phyloP scores from a whole-genome alignment of 2,113 vertebrate species.

The Greenwoodochromis staneri region DNA sequence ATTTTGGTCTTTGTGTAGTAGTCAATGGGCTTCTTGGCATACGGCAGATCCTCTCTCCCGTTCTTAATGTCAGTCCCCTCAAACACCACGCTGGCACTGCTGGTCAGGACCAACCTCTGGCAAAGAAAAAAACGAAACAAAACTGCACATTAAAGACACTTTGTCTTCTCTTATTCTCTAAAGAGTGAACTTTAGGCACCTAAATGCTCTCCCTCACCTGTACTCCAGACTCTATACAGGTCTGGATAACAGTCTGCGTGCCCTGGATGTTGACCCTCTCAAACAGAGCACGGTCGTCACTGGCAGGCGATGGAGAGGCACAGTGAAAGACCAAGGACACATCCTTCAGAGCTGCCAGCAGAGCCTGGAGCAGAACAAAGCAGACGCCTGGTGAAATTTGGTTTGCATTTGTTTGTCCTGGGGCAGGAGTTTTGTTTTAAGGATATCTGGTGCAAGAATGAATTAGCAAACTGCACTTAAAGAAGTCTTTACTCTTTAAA shows the following conservation, averaged over 20 bases:
- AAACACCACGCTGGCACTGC: conserved; percentile 94
- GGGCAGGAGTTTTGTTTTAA: background rate
- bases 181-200: background rate
- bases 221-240: conserved; percentile 84
- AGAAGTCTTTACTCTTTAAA: background rate
- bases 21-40: conserved; percentile 87
- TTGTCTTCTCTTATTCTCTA: background rate
- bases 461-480: background rate
- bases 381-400: background rate
- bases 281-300: conserved; percentile 83
- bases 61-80: conserved; percentile 91
- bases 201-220: conserved; percentile 72
- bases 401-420: background rate
- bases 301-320: conserved; percentile 85
- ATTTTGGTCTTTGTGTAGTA: conserved; percentile 98
- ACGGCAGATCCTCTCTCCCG: conserved; percentile 88
- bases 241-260: conserved; percentile 81
- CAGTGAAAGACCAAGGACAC: conserved; percentile 89
- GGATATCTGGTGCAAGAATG: background rate
- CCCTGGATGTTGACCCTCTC: conserved; percentile 87
- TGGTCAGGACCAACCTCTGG: conserved; percentile 92
- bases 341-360: conserved; percentile 79
- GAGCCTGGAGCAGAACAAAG: conserved; percentile 66
- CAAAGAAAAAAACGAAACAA: background rate
- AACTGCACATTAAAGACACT: background rate